Base-by-base conservation (phyloP, 2,797 vertebrate genomes). In the Aratinga solstitialis region DNA sequence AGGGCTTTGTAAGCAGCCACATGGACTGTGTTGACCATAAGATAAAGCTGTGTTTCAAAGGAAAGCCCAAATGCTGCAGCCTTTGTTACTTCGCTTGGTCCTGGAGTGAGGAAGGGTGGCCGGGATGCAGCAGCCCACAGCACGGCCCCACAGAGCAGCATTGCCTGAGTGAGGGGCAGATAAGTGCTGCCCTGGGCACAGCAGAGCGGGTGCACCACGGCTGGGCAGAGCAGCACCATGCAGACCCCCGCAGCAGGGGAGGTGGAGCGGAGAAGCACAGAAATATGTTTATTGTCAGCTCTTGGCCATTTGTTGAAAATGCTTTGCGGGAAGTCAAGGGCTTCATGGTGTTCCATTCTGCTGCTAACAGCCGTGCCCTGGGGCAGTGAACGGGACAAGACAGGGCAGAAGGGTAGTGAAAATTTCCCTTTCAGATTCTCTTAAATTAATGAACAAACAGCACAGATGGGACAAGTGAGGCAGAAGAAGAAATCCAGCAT, bases 21-120 rank as follows among this genome's bases (percentile, higher is more conserved):
- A 0, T 29, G 29, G 32, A n/a, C 45, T 0, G 0, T 13, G 15
- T 51, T 82, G 50, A 38, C 11, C 2, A 0, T 17, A 68, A 61
- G 42, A 43, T 19, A 43, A 40, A 80, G 62, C 19, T 3, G 2
- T 17, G 7, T 38, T 79, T 42, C 30, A 15, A 18, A 90, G 61
- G 34, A 45, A 67, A 93, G 40, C 45, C 42, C 29, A 58, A 56
- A 12, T 34, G n/a, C 47, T 75, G 22, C 34, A 74, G 11, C 48
- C 43, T 63, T 9, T 77, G 48, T 66, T 75, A 10, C 27, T 84
- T 51, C n/a, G 7, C 4, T 32, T 53, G 22, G 11, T 32, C 32
- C 10, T 14, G 54, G 51, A 26, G 26, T 1, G 7, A 26, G n/a
- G 17, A 20, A 63, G 29, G 13, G 29, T n/a, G 50, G 32, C 29